Evolutionary conservation across 1,140 invertebrate genomes (phyloP).

Genomic region (Fopius arisanus): DNA sequence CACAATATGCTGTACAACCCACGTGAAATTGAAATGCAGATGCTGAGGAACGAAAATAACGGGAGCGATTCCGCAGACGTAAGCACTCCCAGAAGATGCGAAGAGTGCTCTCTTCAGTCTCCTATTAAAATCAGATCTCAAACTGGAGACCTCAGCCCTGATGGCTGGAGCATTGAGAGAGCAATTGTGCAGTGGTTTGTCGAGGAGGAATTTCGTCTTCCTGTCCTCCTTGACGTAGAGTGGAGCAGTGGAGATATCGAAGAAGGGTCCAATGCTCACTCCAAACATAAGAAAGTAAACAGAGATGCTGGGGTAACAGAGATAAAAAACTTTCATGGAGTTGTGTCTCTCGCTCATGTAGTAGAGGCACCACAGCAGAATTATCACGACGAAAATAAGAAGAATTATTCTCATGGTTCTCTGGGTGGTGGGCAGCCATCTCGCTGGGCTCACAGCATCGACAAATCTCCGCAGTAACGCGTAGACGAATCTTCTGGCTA

Average conservation of each 20-base stretch:
- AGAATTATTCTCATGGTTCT: conserved; percentile 65
- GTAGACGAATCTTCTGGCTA: conserved; percentile 81
- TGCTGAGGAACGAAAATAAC: conserved; percentile 76
- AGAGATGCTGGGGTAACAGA: conserved; percentile 85
- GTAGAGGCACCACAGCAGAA: conserved; percentile 75
- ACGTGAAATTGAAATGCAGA: conserved; percentile 85
- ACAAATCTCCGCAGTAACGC: conserved; percentile 66
- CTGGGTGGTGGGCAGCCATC: conserved; percentile 51
- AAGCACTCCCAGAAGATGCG: conserved; percentile 87
- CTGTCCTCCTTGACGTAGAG: conserved; percentile 55
- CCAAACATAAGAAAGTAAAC: conserved; percentile 89
- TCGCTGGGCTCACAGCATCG: conserved; percentile 47
- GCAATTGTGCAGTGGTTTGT: conserved; percentile 75
- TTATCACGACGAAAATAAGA: conserved; percentile 63
- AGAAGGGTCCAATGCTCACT: conserved; percentile 73
- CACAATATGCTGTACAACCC: conserved; percentile 82
- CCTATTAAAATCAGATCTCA: conserved; percentile 88
- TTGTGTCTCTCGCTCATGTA: conserved; percentile 76
- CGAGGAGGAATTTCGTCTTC: conserved; percentile 55
- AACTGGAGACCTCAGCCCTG: conserved; percentile 83
- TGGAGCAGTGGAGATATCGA: conserved; percentile 69
- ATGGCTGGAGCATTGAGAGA: conserved; percentile 75
- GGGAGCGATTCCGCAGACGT: conserved; percentile 90
- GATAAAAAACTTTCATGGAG: conserved; percentile 78
- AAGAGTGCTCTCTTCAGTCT: conserved; percentile 90